Evolutionary conservation across 2,797 vertebrate genomes (phyloP), one percentile per base, ranked within the genome.

Genomic region (Mareca strepera): DNA sequence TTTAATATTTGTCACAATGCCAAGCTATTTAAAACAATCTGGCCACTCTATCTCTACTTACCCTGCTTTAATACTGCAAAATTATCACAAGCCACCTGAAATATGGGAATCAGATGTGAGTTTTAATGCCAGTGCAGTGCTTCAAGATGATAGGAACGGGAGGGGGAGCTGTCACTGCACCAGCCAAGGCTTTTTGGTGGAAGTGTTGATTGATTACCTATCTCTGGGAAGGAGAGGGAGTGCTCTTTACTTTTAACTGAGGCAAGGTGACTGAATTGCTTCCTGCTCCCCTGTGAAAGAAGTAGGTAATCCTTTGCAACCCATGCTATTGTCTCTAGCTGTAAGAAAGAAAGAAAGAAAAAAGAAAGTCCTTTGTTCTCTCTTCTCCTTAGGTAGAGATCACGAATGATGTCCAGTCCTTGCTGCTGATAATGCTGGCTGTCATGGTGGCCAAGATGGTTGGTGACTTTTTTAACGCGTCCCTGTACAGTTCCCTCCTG

Each of bases 341-440:
- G 31, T 21, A 60, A 35, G 21, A 43, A 81, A 75, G 69, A 82
- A 50, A 46, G 17, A 44, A 81, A 81, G 66, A 77, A 3, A 50
- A 17, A 13, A 4, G 3, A 6, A 83, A 85, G 11, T 31, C 52
- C 44, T 79, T 90, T 80, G 20, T 82, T 90, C 73, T 88, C 8
- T 88, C 83, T 82, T 82, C n/a, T 37, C 15, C 86, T 58, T 86
- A 97, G 97, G 91, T 48, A 53, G 96, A 97, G 76, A 21, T 97
- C 72, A 96, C 95, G 72, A 97, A 96, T 62, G 90, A 96, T 94
- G 90, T 95, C 10, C 96, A 96, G 41, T 94, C 88, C 48, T 91
- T 94, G 73, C 60, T 96, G 21, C 84, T 94, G 68, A 69, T 74
- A 53, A 94, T 95, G 93, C 55, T 96, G 74, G 74, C 95, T 79